Evolutionary conservation across 2,797 vertebrate species (phyloP).

Genomic region (Microchirus variegatus): DNA sequence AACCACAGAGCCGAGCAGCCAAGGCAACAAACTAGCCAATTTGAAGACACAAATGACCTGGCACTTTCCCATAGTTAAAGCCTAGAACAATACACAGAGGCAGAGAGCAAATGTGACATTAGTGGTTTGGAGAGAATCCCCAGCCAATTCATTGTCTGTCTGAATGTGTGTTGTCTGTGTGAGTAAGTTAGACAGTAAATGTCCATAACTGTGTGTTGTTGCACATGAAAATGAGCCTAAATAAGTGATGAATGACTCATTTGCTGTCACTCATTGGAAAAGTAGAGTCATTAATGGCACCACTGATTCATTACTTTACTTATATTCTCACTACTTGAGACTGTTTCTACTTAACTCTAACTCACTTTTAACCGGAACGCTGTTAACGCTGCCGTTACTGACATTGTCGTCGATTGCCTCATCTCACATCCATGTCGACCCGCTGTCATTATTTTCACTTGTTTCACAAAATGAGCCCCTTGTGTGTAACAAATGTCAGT

Average conservation of each 20-base stretch:
- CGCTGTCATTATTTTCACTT: too few species aligned
- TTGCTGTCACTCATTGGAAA: constrained; percentile 50
- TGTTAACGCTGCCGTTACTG: not conserved
- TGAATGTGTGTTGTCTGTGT: constrained; percentile 29
- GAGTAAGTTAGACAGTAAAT: constrained; percentile 48
- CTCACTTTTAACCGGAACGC: constrained; percentile 18
- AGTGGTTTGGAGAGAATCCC: constrained; percentile 63
- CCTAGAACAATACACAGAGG: constrained; percentile 58
- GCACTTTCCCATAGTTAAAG: constrained; percentile 67
- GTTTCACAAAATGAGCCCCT: too few species aligned
- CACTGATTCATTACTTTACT: constrained; percentile 43
- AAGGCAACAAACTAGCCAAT: constrained; percentile 67
- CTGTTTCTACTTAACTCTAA: constrained; percentile 19
- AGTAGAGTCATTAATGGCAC: constrained; percentile 39
- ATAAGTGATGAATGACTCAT: constrained; percentile 59
- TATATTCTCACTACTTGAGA: constrained; percentile 19
- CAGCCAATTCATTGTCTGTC: constrained; percentile 39
- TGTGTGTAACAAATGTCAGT: too few species aligned
- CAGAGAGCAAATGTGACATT: constrained; percentile 62
- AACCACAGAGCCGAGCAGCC: constrained; percentile 34
- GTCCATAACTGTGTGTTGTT: constrained; percentile 37
- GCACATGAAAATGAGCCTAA: constrained; percentile 31
- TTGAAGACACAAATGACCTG: constrained; percentile 62
- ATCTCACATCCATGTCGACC: not conserved
- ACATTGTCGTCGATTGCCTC: not conserved